These are phyloP conservation scores for Pachydiplax longipennis DNA, from an alignment of 2,888 invertebrate species.

Conservation along the genomic window DNA sequence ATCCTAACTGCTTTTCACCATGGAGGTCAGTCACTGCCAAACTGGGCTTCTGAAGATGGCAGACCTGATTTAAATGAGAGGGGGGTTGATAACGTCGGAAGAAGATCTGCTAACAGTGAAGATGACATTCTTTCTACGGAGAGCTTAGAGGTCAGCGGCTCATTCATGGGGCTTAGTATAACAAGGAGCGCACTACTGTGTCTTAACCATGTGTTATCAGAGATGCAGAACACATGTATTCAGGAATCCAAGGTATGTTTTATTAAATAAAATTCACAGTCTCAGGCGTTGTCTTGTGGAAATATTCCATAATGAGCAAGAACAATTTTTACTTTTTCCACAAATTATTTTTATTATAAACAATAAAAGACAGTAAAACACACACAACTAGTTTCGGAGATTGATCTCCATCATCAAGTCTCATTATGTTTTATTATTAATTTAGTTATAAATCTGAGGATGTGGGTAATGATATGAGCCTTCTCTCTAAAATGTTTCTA, in stretches of 20 bases:
- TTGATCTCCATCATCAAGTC: too few relatives aligned
- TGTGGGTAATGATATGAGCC: too few relatives aligned
- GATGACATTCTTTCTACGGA: neutral
- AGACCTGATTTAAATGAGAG: neutral
- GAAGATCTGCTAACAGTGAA: neutral
- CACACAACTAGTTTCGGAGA: too few relatives aligned
- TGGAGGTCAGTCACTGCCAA: conserved; percentile 58
- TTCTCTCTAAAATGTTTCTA: too few relatives aligned
- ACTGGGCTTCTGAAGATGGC: conserved; percentile 10
- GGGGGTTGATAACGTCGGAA: neutral
- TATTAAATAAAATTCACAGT: too few relatives aligned
- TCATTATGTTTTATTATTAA: neutral
- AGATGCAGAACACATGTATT: conserved; percentile 58
- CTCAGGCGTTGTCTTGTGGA: too few relatives aligned
- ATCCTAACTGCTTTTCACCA: conserved; percentile 64
- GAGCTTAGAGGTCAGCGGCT: conserved; percentile 51
- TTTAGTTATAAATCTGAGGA: neutral
- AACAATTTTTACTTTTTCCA: too few relatives aligned
- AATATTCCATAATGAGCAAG: too few relatives aligned
- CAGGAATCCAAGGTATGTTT: neutral
- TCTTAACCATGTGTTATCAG: conserved; percentile 64
- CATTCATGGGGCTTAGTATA: conserved; percentile 66
- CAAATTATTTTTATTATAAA: too few relatives aligned
- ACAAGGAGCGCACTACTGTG: conserved; percentile 64
- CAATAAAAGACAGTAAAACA: too few relatives aligned